Evolutionary conservation across 2,113 vertebrate genomes (phyloP).

Genomic region (Brienomyrus brachyistius): DNA sequence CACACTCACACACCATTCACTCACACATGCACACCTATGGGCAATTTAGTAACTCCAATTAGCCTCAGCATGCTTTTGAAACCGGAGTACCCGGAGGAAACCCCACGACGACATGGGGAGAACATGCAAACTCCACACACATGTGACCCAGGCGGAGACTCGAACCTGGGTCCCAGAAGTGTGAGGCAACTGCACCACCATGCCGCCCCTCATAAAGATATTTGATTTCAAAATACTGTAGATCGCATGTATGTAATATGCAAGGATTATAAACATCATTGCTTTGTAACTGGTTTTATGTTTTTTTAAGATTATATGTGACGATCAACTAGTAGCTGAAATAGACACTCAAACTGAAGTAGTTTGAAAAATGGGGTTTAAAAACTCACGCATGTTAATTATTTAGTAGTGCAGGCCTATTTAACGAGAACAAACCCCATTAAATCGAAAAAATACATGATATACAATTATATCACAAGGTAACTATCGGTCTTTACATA

Average conservation of each 20-base stretch:
- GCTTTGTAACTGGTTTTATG: neutral
- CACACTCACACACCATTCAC: no score
- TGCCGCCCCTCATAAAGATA: slow-evolving; percentile 4
- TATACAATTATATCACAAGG: neutral
- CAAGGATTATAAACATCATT: neutral
- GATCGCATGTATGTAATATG: neutral
- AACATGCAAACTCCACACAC: no score
- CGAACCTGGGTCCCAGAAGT: no score
- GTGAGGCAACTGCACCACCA: no score
- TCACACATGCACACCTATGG: no score
- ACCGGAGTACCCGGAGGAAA: no score
- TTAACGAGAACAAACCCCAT: neutral
- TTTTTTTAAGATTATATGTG: neutral
- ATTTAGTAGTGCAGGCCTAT: neutral
- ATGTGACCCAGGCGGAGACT: no score
- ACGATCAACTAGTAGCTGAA: neutral
- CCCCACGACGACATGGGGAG: no score
- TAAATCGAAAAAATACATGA: neutral
- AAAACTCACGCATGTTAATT: neutral
- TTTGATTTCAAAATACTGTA: neutral
- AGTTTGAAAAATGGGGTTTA: neutral
- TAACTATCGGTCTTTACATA: neutral
- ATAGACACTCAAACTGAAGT: neutral
- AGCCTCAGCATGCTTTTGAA: no score
- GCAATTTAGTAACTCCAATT: no score